Evolutionary conservation across 2,797 vertebrate genomes (phyloP), one percentile per base, ranked within the genome.

Genomic region (Spea hammondii): DNA sequence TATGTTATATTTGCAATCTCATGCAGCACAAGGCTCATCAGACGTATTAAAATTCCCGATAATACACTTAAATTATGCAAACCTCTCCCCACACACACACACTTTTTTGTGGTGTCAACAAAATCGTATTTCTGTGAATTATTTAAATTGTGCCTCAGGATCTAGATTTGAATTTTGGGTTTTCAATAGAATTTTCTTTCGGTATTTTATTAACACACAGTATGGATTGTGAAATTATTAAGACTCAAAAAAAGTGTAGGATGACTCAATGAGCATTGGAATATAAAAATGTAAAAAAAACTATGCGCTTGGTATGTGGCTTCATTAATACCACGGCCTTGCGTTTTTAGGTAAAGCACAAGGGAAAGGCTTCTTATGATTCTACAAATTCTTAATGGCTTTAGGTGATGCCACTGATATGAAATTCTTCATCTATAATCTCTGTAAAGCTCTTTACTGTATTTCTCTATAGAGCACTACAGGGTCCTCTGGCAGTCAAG

Each of bases 1-100:
- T 69, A 77, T 78, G 51, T 71, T 49, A 78, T 17, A 71, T 64
- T 64, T 78, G 46, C 48, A 78, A 71, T 78, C 59, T 78, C 17
- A 65, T 64, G 48, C 51, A 65, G n/a, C 49, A 66, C 69, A 78
- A 78, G 76, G 55, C 69, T 72, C 10, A 72, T 55, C 54, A 70
- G 55, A 55, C 72, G 50, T 57, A 48, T 44, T 5, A 13, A 5
- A 55, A 53, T 17, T 54, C 50, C 54, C 47, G 59, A 50, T 66
- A 62, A 46, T 66, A 72, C 65, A 78, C 57, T n/a, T 66, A 66
- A 78, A 66, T 72, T 72, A 78, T 72, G 60, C 44, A 54, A 72
- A 64, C 54, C 13, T 32, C 14, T 8, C 32, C 32, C 32, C 32
- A 32, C 32, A 32, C 32, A 2, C 32, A 3, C 32, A 13, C 17